Evolutionary conservation across 2,797 vertebrate genomes (phyloP).

Genomic region (Valencia hispanica): DNA sequence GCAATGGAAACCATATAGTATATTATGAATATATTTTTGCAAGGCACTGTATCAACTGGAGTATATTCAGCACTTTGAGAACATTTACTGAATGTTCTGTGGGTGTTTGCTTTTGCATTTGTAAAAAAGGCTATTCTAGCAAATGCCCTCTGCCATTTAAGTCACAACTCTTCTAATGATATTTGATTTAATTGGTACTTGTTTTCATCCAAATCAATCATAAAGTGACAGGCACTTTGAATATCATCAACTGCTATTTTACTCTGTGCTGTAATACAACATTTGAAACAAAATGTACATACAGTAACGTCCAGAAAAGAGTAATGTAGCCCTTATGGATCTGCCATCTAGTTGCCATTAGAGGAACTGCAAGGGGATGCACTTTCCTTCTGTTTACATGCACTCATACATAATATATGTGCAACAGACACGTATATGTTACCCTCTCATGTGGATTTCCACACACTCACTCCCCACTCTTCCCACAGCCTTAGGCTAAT

Average conservation of each 20-base stretch:
- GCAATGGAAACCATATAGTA: too few relatives aligned
- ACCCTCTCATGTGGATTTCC: constrained; percentile 32
- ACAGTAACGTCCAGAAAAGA: neutral
- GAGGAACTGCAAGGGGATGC: constrained; percentile 20
- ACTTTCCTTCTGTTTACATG: neutral
- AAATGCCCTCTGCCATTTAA: neutral
- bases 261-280: neutral
- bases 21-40: too few relatives aligned
- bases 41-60: too few relatives aligned
- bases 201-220: neutral
- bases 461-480: constrained; percentile 33
- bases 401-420: constrained; percentile 11
- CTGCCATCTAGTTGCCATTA: constrained; percentile 37
- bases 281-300: neutral
- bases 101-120: too few relatives aligned
- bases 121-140: too few relatives aligned
- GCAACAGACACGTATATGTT: constrained; percentile 2
- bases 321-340: neutral
- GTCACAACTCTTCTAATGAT: neutral
- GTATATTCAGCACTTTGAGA: neutral
- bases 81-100: neutral
- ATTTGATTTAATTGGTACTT: neutral
- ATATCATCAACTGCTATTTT: neutral
- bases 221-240: neutral
- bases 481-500: constrained; percentile 54